Evolutionary conservation across 2,888 invertebrate species (phyloP), one percentile per base, ranked within the genome.

Genomic region (Torymus tubicola): DNA sequence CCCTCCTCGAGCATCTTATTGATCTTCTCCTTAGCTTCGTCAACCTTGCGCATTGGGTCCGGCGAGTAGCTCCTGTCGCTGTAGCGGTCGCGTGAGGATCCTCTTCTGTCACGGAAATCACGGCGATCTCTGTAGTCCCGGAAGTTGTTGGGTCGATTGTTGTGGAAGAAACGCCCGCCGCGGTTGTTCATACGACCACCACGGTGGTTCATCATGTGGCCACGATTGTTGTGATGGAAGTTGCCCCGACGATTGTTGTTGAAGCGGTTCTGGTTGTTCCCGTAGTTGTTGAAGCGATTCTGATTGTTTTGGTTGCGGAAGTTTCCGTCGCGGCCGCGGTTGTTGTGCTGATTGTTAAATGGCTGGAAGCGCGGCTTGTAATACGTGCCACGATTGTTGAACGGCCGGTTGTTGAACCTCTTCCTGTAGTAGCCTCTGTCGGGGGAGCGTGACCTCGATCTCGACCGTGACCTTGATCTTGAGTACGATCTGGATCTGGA

Each of bases 341-440:
- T 93, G 81, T 90, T 90, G 42, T 42, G 42, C 50, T 92, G 92
- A 85, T 92, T 92, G 78, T 92, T 92, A 91, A 93, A 94, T 21
- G 93, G 92, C 88, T 95, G 95, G 93, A 95, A 95, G 83, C 96
- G 93, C 0, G 96, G 96, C 85, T 95, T 94, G 91, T 96, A 96
- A 91, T 96, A 96, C 0, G 95, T 95, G 83, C 95, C 95, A 76
- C 95, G 93, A 88, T 95, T 95, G 89, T 86, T 86, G 86, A 93
- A 95, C 0, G 89, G 89, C 2, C 90, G 85, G 82, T 89, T 89
- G 68, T 90, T 42, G 8, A 42, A 89, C 18, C 90, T 86, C 78
- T 90, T 90, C 0, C 91, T 85, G 63, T 90, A 88, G 72, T 88
- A 89, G 13, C 91, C 90, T 69, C 92, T 90, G 72, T 91, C 90